Evolutionary conservation across 2,113 vertebrate species (phyloP).

Genomic region (Bagarius yarrelli): DNA sequence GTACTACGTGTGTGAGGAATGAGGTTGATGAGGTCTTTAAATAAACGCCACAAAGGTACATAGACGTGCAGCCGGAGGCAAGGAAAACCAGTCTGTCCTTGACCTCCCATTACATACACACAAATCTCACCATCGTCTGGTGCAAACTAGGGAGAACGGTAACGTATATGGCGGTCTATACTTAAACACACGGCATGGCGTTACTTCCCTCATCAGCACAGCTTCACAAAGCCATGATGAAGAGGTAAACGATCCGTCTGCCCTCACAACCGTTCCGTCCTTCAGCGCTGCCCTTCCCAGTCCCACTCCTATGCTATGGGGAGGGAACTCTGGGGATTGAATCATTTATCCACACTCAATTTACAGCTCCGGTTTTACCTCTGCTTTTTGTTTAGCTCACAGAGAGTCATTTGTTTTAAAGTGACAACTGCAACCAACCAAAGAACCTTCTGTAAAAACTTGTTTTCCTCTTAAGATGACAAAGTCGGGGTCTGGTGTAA

Average conservation of each 20-base stretch:
- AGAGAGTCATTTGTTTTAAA: constrained; percentile 31
- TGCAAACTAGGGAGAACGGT: constrained; percentile 35
- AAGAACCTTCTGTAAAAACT: background rate
- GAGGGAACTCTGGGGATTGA: constrained; percentile 31
- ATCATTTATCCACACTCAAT: constrained; percentile 26
- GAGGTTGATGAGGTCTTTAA: constrained; percentile 69
- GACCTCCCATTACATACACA: constrained; percentile 26
- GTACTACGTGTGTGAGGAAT: constrained; percentile 29
- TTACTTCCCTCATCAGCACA: constrained; percentile 40
- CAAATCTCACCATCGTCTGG: constrained; percentile 20
- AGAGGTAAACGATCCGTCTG: constrained; percentile 42
- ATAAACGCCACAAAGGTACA: constrained; percentile 73
- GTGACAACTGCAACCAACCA: constrained; percentile 11
- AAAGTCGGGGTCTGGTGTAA: background rate
- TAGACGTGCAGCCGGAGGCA: constrained; percentile 70
- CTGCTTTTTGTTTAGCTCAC: constrained; percentile 1
- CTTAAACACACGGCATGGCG: constrained; percentile 39
- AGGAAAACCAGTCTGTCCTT: constrained; percentile 36
- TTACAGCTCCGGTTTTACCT: background rate
- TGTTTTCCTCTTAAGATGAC: background rate
- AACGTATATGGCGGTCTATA: constrained; percentile 38
- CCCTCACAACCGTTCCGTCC: constrained; percentile 29
- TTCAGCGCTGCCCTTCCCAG: constrained; percentile 41
- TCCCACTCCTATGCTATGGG: background rate
- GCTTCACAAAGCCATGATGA: constrained; percentile 36